Conservation (phyloP, 2,888 invertebrate species). For the Priocnemis perturbator region DNA sequence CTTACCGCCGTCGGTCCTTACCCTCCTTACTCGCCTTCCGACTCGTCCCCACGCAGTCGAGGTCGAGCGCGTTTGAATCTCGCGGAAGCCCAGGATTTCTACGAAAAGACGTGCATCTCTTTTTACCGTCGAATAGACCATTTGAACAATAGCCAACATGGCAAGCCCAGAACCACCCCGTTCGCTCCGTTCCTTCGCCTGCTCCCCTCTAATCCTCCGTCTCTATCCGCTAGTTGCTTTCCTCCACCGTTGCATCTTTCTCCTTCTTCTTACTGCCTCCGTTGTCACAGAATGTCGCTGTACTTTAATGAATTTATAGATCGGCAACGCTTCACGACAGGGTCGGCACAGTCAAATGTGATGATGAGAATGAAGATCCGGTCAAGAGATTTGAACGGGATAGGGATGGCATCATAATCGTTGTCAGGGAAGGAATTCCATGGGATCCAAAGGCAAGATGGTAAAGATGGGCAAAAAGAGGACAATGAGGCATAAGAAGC, state of each 20-base stretch:
- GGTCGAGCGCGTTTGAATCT: slow-evolving; percentile 64
- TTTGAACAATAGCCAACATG: slow-evolving; percentile 74
- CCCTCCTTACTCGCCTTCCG: not conserved
- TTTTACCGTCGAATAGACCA: slow-evolving; percentile 71
- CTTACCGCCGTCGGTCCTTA: slow-evolving; percentile 8
- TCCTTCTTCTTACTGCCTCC: slow-evolving; percentile 27
- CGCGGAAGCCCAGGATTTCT: slow-evolving; percentile 67
- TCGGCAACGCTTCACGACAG: slow-evolving; percentile 38
- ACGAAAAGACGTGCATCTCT: slow-evolving; percentile 66
- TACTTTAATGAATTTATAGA: slow-evolving; percentile 69
- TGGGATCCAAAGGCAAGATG: slow-evolving; percentile 1
- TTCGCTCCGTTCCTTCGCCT: slow-evolving; percentile 17
- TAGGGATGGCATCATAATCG: slow-evolving; percentile 10
- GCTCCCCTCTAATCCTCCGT: slow-evolving; percentile 19
- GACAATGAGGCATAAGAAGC: not conserved
- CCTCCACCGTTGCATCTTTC: slow-evolving; percentile 3
- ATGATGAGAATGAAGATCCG: not conserved
- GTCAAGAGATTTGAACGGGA: slow-evolving; percentile 3
- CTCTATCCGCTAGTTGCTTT: slow-evolving; percentile 12
- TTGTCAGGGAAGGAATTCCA: slow-evolving; percentile 26
- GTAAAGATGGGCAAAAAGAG: slow-evolving; percentile 6
- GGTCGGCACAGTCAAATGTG: slow-evolving; percentile 6
- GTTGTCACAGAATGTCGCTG: slow-evolving; percentile 52
- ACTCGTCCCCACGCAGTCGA: slow-evolving; percentile 30
- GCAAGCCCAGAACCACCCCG: slow-evolving; percentile 56